Conservation (phyloP, 2,888 invertebrate species). For the Brachyptera putata region DNA sequence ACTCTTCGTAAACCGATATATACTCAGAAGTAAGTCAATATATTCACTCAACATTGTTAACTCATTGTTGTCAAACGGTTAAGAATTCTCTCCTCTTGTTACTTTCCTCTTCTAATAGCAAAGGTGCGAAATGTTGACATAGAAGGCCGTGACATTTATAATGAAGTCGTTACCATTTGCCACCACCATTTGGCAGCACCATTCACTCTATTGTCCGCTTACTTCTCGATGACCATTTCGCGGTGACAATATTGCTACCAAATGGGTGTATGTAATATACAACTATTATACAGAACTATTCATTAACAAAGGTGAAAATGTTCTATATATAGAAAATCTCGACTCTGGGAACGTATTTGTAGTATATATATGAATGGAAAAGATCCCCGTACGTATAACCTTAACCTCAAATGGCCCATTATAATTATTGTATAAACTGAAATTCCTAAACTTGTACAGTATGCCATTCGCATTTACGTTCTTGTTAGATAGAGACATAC, state of each 20-base stretch:
- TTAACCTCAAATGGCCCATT: constrained; percentile 20
- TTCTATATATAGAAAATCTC: not conserved
- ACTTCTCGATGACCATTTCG: constrained; percentile 1
- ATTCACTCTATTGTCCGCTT: not conserved
- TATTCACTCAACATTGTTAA: too few species aligned
- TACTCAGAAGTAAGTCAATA: too few species aligned
- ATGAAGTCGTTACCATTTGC: constrained; percentile 31
- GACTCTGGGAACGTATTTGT: constrained; percentile 1
- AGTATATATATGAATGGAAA: not conserved
- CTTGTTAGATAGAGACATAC: constrained; percentile 15
- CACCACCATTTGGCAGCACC: constrained; percentile 13
- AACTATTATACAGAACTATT: not conserved
- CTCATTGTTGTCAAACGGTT: too few species aligned
- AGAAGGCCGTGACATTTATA: constrained; percentile 6
- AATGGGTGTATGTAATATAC: too few species aligned
- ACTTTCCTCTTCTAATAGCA: not conserved
- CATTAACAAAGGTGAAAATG: not conserved
- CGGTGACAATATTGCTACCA: constrained; percentile 16
- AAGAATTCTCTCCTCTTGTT: too few species aligned
- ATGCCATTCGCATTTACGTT: too few species aligned
- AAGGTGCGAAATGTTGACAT: not conserved
- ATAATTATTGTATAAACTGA: not conserved
- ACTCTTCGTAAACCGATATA: too few species aligned
- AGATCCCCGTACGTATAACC: not conserved
- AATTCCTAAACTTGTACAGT: constrained; percentile 15